Conservation (phyloP, 2,797 vertebrate species). For the Moxostoma hubbsi region DNA sequence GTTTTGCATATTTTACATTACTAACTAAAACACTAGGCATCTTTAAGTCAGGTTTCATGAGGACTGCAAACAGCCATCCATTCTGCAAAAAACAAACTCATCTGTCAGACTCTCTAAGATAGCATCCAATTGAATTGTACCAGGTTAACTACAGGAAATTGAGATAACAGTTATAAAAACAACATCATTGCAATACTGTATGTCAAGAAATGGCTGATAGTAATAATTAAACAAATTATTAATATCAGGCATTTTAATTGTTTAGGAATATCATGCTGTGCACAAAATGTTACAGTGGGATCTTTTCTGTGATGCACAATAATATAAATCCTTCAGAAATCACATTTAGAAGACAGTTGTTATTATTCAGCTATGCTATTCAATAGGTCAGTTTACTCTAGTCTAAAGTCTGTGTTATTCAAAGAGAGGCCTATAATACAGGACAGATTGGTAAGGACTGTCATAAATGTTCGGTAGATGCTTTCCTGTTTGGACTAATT, state of each 20-base stretch:
- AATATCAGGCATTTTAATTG: background rate
- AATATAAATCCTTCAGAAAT: background rate
- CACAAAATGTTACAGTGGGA: background rate
- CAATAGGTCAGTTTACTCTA: background rate
- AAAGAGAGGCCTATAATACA: background rate
- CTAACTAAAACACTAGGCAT: background rate
- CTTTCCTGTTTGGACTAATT: background rate
- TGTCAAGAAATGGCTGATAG: background rate
- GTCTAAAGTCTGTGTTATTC: background rate
- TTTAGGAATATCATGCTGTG: background rate
- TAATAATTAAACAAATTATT: conserved; percentile 2
- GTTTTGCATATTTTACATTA: conserved; percentile 12
- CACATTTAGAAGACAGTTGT: background rate
- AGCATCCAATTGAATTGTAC: background rate
- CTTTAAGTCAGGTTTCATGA: background rate
- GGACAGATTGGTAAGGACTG: background rate
- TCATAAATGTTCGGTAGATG: background rate
- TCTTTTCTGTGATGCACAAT: background rate
- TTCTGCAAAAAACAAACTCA: conserved; percentile 6
- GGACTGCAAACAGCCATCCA: conserved; percentile 2
- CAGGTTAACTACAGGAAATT: conserved; percentile 20
- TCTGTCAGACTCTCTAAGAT: background rate
- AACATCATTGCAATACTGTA: background rate
- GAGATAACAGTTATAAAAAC: conserved; percentile 5
- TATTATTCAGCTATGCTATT: background rate